Percentiles rank a stretch among this genome's conserved stretches.
Conservation (phyloP, 2,888 invertebrate species). For the Thelaira solivaga region DNA sequence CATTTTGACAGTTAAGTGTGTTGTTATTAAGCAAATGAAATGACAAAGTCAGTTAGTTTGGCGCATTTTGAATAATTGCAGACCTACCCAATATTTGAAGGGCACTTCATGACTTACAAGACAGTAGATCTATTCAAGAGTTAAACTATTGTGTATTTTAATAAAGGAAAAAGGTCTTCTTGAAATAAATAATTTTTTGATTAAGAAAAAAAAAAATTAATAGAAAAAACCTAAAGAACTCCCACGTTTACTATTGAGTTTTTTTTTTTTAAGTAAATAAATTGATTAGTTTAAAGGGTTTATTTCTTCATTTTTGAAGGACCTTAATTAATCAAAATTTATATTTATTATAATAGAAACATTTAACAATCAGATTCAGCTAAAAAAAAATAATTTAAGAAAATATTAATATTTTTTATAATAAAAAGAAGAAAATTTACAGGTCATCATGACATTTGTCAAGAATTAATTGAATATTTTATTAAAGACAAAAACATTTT, state of each 20-base stretch:
- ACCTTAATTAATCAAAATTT: too few species aligned
- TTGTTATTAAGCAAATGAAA: constrained; percentile 61
- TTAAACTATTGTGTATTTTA: background rate
- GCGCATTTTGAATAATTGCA: constrained; percentile 60
- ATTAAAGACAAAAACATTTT: too few species aligned
- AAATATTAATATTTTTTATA: too few species aligned
- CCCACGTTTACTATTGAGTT: constrained; percentile 3
- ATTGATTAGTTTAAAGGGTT: constrained; percentile 7
- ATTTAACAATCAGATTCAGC: too few species aligned
- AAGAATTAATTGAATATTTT: too few species aligned
- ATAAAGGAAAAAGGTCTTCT: background rate
- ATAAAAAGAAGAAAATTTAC: too few species aligned
- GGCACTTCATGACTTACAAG: constrained; percentile 31
- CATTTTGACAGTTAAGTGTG: constrained; percentile 61
- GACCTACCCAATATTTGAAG: constrained; percentile 55
- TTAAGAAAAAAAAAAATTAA: background rate
- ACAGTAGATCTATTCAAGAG: constrained; percentile 15
- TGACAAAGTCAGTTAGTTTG: constrained; percentile 62
- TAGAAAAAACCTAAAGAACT: too few species aligned
- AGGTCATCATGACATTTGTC: too few species aligned
- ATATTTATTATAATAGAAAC: too few species aligned
- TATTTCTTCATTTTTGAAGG: too few species aligned
- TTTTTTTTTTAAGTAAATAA: background rate
- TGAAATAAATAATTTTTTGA: background rate
- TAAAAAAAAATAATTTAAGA: too few species aligned